Evolutionary conservation across 2,797 vertebrate genomes (phyloP), one percentile per base, ranked within the genome.

Genomic region (Intellagama lesueurii): DNA sequence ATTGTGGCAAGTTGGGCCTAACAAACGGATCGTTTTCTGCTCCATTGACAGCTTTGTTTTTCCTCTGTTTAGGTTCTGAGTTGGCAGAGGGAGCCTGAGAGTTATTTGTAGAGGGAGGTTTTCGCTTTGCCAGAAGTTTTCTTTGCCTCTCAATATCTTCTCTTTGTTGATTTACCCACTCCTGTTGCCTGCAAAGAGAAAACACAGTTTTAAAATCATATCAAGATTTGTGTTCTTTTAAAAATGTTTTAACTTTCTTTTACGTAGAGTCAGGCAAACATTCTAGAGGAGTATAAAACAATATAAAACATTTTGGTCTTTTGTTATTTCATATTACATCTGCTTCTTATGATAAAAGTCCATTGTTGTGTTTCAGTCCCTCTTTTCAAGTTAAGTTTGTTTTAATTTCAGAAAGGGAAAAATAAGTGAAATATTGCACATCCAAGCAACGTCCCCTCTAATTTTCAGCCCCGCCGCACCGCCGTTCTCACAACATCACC

Each of bases 141-240:
- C 99, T 98, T 97, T 99, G 99, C 94, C 99, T 98, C 97, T 99
- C 99, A 89, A 99, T 99, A 92, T 99, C 99, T 97, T 99, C 99
- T 93, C 99, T 98, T 97, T 99, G 99, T 96, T 99, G 99, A 97
- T 99, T 99, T 96, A 99, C 98, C 97, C 97, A 98, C 95, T 99
- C 99, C 94, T 99, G 99, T 92, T 99, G 99, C 95, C 99, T 99
- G 94, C 91, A 94, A 95, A 64, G 19, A 93, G 93, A 95, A 85
- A 91, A 92, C 93, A 95, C 93, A 83, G 68, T 94, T 94, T 89
- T 60, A 95, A 89, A 81, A 89, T 70, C 93, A 81, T 95, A 92
- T 89, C 76, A 89, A 26, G 60, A 87, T 26, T 87, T 69, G 56
- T 87, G 89, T 89, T 2, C 91, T 85, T 44, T 28, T 5, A 83